Conservation (phyloP, 2,113 vertebrate genomes). For the Heterotis niloticus region DNA sequence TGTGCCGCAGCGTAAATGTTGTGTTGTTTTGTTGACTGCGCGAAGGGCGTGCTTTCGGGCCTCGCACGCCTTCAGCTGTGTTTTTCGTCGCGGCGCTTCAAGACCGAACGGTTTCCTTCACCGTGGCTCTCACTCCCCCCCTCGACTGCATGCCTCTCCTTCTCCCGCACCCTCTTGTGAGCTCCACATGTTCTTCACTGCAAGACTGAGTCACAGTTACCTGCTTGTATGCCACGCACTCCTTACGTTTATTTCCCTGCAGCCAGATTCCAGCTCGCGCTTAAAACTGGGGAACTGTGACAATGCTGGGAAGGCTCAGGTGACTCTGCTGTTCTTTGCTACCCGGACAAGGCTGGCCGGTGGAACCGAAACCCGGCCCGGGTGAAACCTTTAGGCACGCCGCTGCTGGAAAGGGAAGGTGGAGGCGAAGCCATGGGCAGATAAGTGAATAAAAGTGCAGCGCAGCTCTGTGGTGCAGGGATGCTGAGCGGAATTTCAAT, state of each 20-base stretch:
- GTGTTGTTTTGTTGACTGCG: background rate
- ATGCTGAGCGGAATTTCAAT: constrained; percentile 49
- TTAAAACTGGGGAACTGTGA: background rate
- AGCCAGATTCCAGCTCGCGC: background rate
- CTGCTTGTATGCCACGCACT: background rate
- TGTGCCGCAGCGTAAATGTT: background rate
- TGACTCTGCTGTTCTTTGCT: background rate
- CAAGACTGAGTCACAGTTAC: background rate
- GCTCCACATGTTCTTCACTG: background rate
- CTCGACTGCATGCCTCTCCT: background rate
- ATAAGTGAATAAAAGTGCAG: constrained; percentile 52
- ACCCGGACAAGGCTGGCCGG: background rate
- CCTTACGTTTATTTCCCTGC: background rate
- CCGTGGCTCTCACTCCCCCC: no score
- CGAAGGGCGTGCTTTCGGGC: background rate
- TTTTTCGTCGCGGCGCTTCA: no score
- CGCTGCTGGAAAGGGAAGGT: constrained; percentile 59
- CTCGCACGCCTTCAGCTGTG: background rate
- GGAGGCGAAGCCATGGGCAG: constrained; percentile 52
- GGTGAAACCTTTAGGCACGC: constrained; percentile 31
- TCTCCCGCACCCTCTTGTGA: background rate
- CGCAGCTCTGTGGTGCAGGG: constrained; percentile 40
- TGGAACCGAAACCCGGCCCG: background rate
- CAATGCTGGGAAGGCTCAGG: no score
- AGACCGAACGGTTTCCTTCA: no score